Evolutionary conservation across 2,888 invertebrate genomes (phyloP), one percentile per base, ranked within the genome.

Genomic region (Adelphocoris suturalis): DNA sequence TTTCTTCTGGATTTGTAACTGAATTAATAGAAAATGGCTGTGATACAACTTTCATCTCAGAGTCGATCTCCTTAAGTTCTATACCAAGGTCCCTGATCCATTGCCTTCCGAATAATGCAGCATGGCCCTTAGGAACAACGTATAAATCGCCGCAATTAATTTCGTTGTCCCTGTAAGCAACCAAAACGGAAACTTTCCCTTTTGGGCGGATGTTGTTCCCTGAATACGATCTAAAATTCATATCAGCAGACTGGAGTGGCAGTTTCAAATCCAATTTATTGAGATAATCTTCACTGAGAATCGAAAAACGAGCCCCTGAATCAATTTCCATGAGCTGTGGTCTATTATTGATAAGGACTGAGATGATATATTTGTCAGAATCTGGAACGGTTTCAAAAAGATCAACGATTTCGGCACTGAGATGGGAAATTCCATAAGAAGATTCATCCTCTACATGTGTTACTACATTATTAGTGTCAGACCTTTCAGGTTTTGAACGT

Each of bases 61-160:
- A 16, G 19, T 90, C 68, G 1, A 81, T 55, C 0, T 86, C 75
- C 19, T 75, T 46, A 28, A 89, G 7, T 81, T 89, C 37, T 23
- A 89, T 78, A 23, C 86, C 55, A 46, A 57, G 9, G 23, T 76
- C 47, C 46, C 76, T 16, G 80, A 85, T 89, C 90, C 86, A 86
- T 19, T 75, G 55, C 19, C 85, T 28, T 2, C 89, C 84, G 1
- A 89, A 48, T 16, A 89, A 46, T n/a, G 90, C 86, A 12, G 84
- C 27, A 55, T 90, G 89, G 12, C 90, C 89, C n/a, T 55, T 13
- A 3, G 89, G 89, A 4, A 90, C 90, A 19, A 90, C 89, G 55
- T 57, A 85, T 16, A 90, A 46, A 14, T 90, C 84, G 7, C 80
- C 52, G n/a, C n/a, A n/a, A 16, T 68, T 19, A n/a, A 48, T 80